Evolutionary conservation across 2,797 vertebrate species (phyloP).

Genomic region (Lacerta bilineata): DNA sequence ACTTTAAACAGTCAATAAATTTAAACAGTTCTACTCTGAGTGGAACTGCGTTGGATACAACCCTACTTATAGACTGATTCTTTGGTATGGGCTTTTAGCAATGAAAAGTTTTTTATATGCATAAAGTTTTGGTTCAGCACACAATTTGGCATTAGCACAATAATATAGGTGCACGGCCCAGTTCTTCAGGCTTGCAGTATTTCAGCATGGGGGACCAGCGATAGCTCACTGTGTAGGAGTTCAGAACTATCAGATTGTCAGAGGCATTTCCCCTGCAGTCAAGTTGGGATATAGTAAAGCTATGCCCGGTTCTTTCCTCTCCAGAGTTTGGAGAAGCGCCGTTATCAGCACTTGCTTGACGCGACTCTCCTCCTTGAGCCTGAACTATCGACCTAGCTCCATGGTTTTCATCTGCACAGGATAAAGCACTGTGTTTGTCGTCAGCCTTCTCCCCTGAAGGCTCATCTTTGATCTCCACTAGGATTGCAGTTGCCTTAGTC

Average conservation of each 20-base stretch:
- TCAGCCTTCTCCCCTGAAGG: neutral
- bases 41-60: no score
- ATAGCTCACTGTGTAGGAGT: neutral
- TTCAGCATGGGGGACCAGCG: slow-evolving; percentile 32
- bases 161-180: neutral
- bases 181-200: neutral
- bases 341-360: neutral
- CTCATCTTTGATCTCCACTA: neutral
- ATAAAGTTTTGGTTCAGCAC: no score
- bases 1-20: no score
- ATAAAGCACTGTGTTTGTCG: neutral
- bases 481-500: neutral
- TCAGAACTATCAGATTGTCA: accelerated
- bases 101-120: no score
- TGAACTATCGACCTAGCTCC: neutral
- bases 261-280: no score
- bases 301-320: neutral
- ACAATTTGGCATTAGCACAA: neutral
- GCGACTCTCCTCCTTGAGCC: neutral
- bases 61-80: neutral
- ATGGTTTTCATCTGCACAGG: neutral
- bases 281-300: neutral
- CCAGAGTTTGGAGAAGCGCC: no score
- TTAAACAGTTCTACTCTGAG: no score
- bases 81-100: neutral